These are phyloP conservation scores for Connochaetes taurinus DNA, from an alignment of 2,113 vertebrate genomes.

Conservation along the genomic window DNA sequence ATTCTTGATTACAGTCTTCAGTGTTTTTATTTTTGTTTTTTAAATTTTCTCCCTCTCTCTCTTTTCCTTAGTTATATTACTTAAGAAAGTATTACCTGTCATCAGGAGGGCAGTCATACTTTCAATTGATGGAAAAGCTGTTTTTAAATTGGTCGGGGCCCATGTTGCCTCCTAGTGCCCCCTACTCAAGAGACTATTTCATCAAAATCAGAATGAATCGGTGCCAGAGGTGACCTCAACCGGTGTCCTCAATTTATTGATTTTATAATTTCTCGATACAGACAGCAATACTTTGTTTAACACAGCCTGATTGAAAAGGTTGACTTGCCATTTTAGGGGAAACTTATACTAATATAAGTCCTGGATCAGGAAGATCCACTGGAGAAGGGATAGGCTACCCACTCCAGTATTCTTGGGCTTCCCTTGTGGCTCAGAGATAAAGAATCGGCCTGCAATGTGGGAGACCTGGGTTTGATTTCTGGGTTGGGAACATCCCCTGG, in stretches of 20 bases:
- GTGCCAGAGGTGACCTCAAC: background rate
- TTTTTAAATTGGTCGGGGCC: background rate
- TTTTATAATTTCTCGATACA: background rate
- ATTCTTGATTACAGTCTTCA: background rate
- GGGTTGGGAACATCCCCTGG: background rate
- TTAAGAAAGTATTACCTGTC: background rate
- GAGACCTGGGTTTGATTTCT: background rate
- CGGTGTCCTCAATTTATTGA: background rate
- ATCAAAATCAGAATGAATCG: background rate
- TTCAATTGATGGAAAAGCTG: background rate
- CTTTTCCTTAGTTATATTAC: background rate
- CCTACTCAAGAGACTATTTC: background rate
- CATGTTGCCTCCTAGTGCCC: background rate
- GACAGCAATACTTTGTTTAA: background rate
- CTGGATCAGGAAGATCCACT: accelerated
- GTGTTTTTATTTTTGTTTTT: background rate
- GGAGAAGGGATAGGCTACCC: background rate
- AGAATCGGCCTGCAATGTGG: background rate
- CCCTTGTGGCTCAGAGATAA: background rate
- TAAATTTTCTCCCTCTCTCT: background rate
- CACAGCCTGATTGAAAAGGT: background rate
- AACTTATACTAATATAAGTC: background rate
- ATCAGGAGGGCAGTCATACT: background rate
- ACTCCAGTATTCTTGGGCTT: background rate
- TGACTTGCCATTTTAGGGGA: background rate